Evolutionary conservation across 2,888 invertebrate genomes (phyloP), one percentile per base, ranked within the genome.

Genomic region (Apotomis capreana): DNA sequence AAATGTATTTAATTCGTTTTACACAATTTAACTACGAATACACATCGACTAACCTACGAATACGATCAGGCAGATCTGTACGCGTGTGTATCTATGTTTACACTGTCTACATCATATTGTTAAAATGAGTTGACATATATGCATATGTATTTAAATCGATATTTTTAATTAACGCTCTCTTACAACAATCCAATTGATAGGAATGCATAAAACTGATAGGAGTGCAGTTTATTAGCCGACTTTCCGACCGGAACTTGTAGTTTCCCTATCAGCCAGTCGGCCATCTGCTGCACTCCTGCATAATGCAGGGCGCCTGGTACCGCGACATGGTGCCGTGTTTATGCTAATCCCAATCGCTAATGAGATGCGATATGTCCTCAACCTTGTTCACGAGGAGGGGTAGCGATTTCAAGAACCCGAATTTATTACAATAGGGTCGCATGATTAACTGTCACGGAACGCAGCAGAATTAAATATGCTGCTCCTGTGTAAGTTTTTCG

Each of bases 271-370:
- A 61, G n/a, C 67, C 13, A 37, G 6, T 40, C 68, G 51, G 74
- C 74, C 79, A 80, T 76, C 79, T 79, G 81, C 76, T 37, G 61
- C 76, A 54, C 70, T 64, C 71, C 70, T 75, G 68, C 49, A 63
- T 63, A 68, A 68, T 68, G 51, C 72, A 72, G 72, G 46, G 62
- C 62, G 68, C 63, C 71, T 62, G 61, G 71, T 71, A 40, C 55
- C 37, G 46, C 59, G 60, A n/a, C 72, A 10, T 12, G 60, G 55
- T 37, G 61, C 68, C 68, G 54, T 78, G 77, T 79, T 81, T 84
- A 87, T 85, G 86, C 80, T 81, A 86, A 87, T 85, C 76, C 64
- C 71, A 80, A 80, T 81, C 82, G 73, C 74, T 86, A 86, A 85
- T 84, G 83, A 83, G 81, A 79, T 79, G 75, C 75, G 77, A 76